Conservation (phyloP, 2,888 invertebrate genomes). For the Sisyra terminalis region DNA sequence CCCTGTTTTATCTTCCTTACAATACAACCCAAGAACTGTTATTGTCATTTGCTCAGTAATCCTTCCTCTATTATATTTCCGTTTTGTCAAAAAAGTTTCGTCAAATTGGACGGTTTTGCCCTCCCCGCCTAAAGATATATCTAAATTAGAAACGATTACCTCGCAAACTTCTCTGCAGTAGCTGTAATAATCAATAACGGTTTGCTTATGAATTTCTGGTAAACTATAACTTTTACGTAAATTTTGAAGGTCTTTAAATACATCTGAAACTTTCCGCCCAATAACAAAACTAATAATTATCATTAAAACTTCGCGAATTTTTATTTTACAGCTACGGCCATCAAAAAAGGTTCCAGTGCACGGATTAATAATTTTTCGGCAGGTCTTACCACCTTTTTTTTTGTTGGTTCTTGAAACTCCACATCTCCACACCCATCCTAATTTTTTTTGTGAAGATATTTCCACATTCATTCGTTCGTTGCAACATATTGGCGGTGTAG, state of each 20-base stretch:
- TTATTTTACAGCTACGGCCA: neutral
- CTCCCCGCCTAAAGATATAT: slow-evolving; percentile 5
- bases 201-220: neutral
- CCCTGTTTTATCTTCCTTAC: neutral
- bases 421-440: slow-evolving; percentile 2
- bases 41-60: slow-evolving; percentile 6
- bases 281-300: slow-evolving; percentile 2
- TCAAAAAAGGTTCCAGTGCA: neutral
- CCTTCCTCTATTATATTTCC: slow-evolving; percentile 10
- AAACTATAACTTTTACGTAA: neutral
- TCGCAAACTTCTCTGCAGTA: slow-evolving; percentile 2
- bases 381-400: neutral
- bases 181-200: slow-evolving; percentile 3
- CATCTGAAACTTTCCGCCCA: neutral
- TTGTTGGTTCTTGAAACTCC: neutral
- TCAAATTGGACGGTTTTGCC: slow-evolving; percentile 11
- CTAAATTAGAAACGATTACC: neutral
- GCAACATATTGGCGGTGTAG: slow-evolving; percentile 1
- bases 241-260: neutral
- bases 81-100: slow-evolving; percentile 12
- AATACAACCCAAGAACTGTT: neutral
- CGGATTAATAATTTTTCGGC: neutral
- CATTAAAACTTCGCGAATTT: neutral
- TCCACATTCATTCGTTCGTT: neutral
- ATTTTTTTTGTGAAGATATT: neutral